A percentile compares a stretch with the other conserved stretches of the same genome.
These are phyloP conservation scores for Alosa sapidissima DNA, from an alignment of 2,797 vertebrate genomes.

Conservation along the genomic window DNA sequence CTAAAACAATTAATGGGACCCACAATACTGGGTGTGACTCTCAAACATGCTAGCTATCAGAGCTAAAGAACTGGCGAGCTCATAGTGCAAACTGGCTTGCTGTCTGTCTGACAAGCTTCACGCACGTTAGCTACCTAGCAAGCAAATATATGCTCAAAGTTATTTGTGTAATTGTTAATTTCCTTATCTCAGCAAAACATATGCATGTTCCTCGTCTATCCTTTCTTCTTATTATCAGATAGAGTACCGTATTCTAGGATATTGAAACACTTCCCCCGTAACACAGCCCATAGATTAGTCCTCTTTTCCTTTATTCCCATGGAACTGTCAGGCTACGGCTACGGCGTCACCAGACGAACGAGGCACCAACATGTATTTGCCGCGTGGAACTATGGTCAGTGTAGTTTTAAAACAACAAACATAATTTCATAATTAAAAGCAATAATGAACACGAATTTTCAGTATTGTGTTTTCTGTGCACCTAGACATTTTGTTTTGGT, in stretches of 20 bases:
- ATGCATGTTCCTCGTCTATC: background rate
- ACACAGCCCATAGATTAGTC: background rate
- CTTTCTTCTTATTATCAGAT: background rate
- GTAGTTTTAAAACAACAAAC: background rate
- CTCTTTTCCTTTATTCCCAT: constrained; percentile 4
- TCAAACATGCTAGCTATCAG: constrained; percentile 12
- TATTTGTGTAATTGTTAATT: background rate
- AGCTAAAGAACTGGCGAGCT: constrained; percentile 3
- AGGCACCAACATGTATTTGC: background rate
- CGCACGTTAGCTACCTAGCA: background rate
- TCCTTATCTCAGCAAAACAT: background rate
- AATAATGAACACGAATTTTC: no score
- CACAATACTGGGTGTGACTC: constrained; percentile 24
- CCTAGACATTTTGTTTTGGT: background rate
- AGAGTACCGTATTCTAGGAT: background rate
- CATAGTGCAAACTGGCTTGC: constrained; percentile 10
- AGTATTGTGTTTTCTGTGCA: background rate
- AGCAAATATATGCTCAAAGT: constrained; percentile 12
- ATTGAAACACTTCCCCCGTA: background rate
- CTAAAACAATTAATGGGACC: background rate
- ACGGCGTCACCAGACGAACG: background rate
- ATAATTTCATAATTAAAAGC: no score
- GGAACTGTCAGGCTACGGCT: background rate
- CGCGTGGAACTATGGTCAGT: background rate
- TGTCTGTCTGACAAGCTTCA: background rate